Percentiles rank a stretch among this genome's conserved stretches.
These are phyloP conservation scores for Drosophila sordidapex DNA, from an alignment of 2,888 invertebrate genomes.

Conservation along the genomic window DNA sequence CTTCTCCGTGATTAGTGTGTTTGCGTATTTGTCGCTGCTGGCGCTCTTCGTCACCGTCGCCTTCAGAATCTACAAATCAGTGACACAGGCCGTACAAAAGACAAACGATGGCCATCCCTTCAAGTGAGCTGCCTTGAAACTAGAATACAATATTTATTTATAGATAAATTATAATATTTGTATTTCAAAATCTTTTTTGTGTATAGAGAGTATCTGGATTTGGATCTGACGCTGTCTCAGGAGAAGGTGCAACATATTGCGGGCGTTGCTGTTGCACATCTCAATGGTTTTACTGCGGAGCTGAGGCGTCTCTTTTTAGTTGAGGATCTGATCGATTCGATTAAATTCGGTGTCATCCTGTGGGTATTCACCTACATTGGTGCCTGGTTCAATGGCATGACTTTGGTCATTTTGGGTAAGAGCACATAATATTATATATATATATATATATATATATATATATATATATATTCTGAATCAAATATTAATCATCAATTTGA, in stretches of 20 bases:
- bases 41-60: conserved; percentile 94
- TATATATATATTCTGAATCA: conserved; percentile 3
- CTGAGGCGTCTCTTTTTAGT: conserved; percentile 97
- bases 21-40: conserved; percentile 95
- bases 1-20: conserved; percentile 97
- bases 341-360: conserved; percentile 97
- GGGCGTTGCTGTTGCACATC: conserved; percentile 93
- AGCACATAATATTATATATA: neutral
- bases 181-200: neutral
- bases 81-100: conserved; percentile 98
- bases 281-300: conserved; percentile 92
- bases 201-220: conserved; percentile 92
- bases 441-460: too few relatives aligned
- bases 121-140: conserved; percentile 89
- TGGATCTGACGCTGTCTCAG: conserved; percentile 94
- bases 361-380: conserved; percentile 99
- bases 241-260: conserved; percentile 96
- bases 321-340: conserved; percentile 97
- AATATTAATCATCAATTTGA: conserved; percentile 70
- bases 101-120: conserved; percentile 98
- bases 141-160: neutral
- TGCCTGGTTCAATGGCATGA: conserved; percentile 99
- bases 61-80: conserved; percentile 98
- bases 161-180: neutral
- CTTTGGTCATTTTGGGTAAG: conserved; percentile 96